Base-by-base conservation (phyloP, 2,113 vertebrate genomes). In the Dicentrarchus labrax region DNA sequence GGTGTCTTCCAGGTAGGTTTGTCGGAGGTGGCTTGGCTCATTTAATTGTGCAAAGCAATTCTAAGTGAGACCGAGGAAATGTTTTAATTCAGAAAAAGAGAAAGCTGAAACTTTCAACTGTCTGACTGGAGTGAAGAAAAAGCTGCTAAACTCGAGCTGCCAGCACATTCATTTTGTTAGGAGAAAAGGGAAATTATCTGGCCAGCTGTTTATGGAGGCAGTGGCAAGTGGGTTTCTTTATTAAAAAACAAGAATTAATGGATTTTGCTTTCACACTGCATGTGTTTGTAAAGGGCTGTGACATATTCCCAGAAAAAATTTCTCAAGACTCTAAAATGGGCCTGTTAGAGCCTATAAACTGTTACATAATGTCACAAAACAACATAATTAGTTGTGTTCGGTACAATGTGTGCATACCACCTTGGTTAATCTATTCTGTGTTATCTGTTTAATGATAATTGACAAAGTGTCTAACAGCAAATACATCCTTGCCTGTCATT, bases 231-330 rank as follows among this genome's bases (percentile, higher is more conserved):
- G 30, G 60, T 17, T 54, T 47, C 43, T 78, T 19, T 2, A 30
- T 66, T 72, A 56, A 38, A 83, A 78, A 60, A 41, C 5, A 54
- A 53, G 19, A 71, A 76, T 60, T 15, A 74, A 81, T 69, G 45
- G 65, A 81, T 64, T 61, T 62, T 66, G 30, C 70, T 41, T 72
- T 72, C 79, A 70, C 8, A 48, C 56, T 67, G 65, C 72, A 73
- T 75, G 72, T 80, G 50, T 80, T 79, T 8, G 5, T 57, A 67
- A 56, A 80, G 48, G 60, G 41, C 48, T 38, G 36, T 60, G 36
- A 71, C 41, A 51, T 19, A 36, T 21, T 76, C 22, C 13, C 8
- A 69, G 30, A 57, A 66, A 75, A 67, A 30, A 77, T 56, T 38
- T 16, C 15, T 69, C 19, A 43, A 30, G 12, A 62, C 19, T 60